Percentiles rank a stretch among this genome's conserved stretches.
Conservation (phyloP, 2,113 vertebrate genomes). For the Caracal caracal region DNA sequence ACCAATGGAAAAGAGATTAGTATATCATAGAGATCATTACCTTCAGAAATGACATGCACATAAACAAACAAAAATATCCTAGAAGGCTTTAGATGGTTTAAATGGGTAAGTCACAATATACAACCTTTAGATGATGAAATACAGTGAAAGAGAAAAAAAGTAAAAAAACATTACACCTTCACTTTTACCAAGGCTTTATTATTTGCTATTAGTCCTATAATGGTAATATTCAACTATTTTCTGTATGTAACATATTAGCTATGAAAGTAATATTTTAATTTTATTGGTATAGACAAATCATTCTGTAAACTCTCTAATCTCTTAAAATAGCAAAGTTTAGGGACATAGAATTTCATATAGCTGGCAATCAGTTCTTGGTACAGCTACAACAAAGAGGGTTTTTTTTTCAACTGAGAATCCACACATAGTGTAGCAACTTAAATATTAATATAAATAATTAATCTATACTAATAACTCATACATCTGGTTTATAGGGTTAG, state of each 20-base stretch:
- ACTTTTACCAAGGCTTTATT: not conserved
- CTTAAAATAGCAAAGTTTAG: not conserved
- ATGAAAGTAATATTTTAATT: not conserved
- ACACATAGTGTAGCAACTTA: not conserved
- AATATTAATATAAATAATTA: not conserved
- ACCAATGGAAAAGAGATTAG: not conserved
- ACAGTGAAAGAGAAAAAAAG: not conserved
- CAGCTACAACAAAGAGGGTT: not conserved
- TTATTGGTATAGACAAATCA: not conserved
- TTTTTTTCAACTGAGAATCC: not conserved
- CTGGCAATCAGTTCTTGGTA: not conserved
- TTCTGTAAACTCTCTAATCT: not conserved
- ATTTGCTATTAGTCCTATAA: not conserved
- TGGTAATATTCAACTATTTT: not conserved
- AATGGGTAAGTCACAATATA: not conserved
- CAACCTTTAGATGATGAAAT: not conserved
- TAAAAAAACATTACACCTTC: not conserved
- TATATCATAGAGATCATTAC: not conserved
- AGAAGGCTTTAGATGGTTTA: not conserved
- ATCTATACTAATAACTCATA: slow-evolving; percentile 3
- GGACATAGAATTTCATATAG: not conserved
- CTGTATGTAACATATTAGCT: not conserved
- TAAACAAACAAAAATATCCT: not conserved
- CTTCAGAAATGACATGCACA: not conserved
- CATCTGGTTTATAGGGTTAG: not conserved